Evolutionary conservation across 1,140 invertebrate species (phyloP).

Genomic region (Eumeta japonica): DNA sequence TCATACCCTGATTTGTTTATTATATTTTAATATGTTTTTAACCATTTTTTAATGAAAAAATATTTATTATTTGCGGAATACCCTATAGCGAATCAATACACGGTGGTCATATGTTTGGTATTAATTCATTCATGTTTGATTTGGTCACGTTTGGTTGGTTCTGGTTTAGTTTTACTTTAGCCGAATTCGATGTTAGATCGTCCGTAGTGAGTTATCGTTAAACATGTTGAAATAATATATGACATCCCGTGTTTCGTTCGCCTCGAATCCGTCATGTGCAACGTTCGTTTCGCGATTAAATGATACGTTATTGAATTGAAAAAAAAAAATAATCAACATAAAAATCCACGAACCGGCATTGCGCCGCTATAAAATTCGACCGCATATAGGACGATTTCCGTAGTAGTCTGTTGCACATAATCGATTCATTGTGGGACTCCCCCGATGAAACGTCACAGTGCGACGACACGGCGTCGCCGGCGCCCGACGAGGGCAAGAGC

Average conservation of each 20-base stretch:
- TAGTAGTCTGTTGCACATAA: conserved; percentile 61
- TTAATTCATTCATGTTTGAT: conserved; percentile 39
- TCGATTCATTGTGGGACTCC: conserved; percentile 62
- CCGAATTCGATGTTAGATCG: conserved; percentile 52
- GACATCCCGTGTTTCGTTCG: conserved; percentile 58
- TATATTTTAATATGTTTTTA: too few relatives aligned
- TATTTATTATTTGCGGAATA: too few relatives aligned
- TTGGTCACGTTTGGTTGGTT: conserved; percentile 46
- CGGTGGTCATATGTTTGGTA: conserved; percentile 56
- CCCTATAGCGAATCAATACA: conserved; percentile 56
- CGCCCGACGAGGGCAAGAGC: conserved; percentile 44
- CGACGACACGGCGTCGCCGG: conserved; percentile 42
- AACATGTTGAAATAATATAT: conserved; percentile 55
- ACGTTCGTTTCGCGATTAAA: conserved; percentile 38
- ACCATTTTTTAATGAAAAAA: too few relatives aligned
- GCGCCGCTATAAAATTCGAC: conserved; percentile 18
- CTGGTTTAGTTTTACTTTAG: conserved; percentile 36
- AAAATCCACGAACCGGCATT: background rate
- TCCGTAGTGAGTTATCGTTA: conserved; percentile 49
- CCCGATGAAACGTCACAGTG: conserved; percentile 59
- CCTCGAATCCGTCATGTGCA: conserved; percentile 58
- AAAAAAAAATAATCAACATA: conserved; percentile 11
- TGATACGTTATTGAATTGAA: conserved; percentile 22
- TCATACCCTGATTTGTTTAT: too few relatives aligned
- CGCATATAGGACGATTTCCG: conserved; percentile 55